Conservation (phyloP, 2,113 vertebrate species). For the Pseudonaja textilis region DNA sequence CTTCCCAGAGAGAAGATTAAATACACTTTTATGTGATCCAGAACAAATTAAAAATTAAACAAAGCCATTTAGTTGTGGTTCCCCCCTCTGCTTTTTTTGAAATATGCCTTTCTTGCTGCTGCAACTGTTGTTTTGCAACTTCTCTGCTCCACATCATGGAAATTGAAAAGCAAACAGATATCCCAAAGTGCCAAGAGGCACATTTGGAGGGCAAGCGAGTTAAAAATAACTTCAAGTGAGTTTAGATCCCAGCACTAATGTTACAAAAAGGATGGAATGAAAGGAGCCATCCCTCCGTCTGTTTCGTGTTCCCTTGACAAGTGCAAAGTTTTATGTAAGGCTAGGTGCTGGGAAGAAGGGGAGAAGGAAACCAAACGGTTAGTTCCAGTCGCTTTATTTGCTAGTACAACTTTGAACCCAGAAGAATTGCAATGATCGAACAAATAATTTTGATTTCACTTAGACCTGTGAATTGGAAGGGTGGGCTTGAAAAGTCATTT, state of each 20-base stretch:
- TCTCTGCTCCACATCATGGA: neutral
- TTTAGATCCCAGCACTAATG: neutral
- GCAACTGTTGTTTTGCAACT: conserved; percentile 3
- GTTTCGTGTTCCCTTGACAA: neutral
- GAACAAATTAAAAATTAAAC: conserved; percentile 55
- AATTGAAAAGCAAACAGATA: conserved; percentile 26
- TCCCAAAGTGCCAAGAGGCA: conserved; percentile 5
- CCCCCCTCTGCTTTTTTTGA: neutral
- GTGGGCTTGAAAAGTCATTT: neutral
- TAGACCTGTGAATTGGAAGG: neutral
- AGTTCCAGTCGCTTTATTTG: neutral
- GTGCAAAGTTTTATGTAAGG: neutral
- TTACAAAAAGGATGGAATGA: neutral
- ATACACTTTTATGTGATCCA: conserved; percentile 56
- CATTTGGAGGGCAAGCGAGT: neutral
- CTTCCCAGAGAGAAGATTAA: conserved; percentile 55
- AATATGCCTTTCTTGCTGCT: conserved; percentile 24
- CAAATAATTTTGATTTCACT: neutral
- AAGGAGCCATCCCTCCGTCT: neutral
- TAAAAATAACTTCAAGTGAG: conserved; percentile 35
- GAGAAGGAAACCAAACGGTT: neutral
- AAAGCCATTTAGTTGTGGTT: conserved; percentile 23
- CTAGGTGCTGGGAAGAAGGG: neutral
- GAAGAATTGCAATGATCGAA: neutral
- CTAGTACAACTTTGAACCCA: conserved; percentile 24